Percentiles rank a stretch among this genome's conserved stretches.
phyloP scores from a whole-genome alignment of 2,797 vertebrate species.

The Salmo trutta region DNA sequence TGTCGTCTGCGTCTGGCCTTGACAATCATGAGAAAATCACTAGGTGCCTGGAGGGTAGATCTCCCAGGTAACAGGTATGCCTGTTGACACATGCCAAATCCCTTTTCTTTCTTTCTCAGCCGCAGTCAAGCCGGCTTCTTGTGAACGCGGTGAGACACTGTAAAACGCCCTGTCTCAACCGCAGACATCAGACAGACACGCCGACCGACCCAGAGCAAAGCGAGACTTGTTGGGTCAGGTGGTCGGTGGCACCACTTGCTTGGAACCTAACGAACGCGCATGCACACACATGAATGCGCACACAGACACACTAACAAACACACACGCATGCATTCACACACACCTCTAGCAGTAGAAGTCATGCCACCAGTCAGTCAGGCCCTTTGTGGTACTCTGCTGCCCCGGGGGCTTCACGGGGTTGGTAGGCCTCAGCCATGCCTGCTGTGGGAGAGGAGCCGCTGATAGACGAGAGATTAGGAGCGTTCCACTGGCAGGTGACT shows the following conservation, averaged over 20 bases:
- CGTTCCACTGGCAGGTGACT: conserved; percentile 83
- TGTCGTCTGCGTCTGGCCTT: conserved; percentile 77
- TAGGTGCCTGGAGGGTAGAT: conserved; percentile 72
- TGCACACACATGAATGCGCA: conserved; percentile 33
- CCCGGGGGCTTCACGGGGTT: conserved; percentile 37
- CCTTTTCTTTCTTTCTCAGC: conserved; percentile 17
- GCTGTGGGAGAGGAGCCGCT: conserved; percentile 60
- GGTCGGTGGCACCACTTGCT: conserved; percentile 22
- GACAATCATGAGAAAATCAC: conserved; percentile 82
- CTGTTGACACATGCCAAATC: conserved; percentile 83
- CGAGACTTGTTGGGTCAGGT: conserved; percentile 79
- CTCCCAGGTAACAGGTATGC: conserved; percentile 80
- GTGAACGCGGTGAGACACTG: conserved; percentile 59
- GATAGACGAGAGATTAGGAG: conserved; percentile 66
- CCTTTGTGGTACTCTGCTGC: conserved; percentile 22
- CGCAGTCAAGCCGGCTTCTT: conserved; percentile 31
- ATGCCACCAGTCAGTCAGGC: conserved; percentile 66
- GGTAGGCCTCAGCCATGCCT: conserved; percentile 53
- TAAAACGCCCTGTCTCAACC: conserved; percentile 83
- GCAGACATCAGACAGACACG: conserved; percentile 77
- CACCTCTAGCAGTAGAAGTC: conserved; percentile 25
- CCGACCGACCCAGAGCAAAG: conserved; percentile 67
- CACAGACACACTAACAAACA: not conserved
- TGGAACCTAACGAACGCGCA: conserved; percentile 54
- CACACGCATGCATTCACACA: conserved; percentile 26